Evolutionary conservation across 2,888 invertebrate species (phyloP), one percentile per base, ranked within the genome.

Genomic region (Ferdinandea cuprea): DNA sequence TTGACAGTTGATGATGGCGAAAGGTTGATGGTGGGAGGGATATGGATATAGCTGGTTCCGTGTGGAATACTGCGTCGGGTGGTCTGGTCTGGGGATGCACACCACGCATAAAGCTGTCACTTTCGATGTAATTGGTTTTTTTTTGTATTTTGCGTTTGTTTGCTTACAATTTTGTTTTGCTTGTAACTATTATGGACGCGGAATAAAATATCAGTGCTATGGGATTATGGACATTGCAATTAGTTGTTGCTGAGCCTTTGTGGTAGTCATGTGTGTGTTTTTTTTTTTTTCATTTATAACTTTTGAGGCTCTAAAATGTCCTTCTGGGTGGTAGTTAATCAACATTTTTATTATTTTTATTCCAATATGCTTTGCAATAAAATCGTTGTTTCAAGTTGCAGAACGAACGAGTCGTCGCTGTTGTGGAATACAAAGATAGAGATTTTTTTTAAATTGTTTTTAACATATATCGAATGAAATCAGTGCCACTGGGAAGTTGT

Each of bases 1-100:
- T 73, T 83, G 83, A 83, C 83, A 83, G 83, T 68, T 58, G 83
- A 73, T 83, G 83, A 83, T 83, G 72, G 72, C 44, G 78, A 78
- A 78, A 83, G 77, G 83, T 83, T 83, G 73, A 46, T 77, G 78
- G 65, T 58, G 48, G 48, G 56, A 25, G 74, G 65, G 15, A 7
- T 40, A 13, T 13, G 15, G 7, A 9, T 30, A 11, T 48, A 15
- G 28, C 32, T 19, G 13, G n/a, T 3, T 56, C 13, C 28, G 30
- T 35, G 65, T 61, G 54, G 56, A 56, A 52, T 30, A 56, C 44
- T 73, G 65, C 68, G 65, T 48, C 68, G 76, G 81, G 78, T 77
- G 81, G 77, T 83, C 81, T 77, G 81, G 77, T 83, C 81, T 72
- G 17, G 35, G 30, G 35, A 19, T 52, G 9, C 71, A 19, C 37